Evolutionary conservation across 2,113 vertebrate species (phyloP).

Genomic region (Plestiodon gilberti): DNA sequence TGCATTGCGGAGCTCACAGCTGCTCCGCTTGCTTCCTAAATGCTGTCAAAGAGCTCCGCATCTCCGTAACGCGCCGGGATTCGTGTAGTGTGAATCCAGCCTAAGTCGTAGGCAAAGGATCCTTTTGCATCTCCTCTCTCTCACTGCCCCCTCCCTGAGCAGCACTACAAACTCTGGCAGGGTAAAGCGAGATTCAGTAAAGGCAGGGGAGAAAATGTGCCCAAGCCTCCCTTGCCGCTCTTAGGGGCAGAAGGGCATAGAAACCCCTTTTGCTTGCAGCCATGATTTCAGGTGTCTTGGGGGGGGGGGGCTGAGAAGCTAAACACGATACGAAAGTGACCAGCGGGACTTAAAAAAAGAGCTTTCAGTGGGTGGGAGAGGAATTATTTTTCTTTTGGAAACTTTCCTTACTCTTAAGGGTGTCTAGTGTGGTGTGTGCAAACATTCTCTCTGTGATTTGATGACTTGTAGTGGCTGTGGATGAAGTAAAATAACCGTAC

Average conservation of each 20-base stretch:
- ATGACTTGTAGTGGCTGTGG: not conserved
- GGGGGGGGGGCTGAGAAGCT: too few relatives aligned
- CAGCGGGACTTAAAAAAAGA: too few relatives aligned
- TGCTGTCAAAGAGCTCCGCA: not conserved
- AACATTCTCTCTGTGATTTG: not conserved
- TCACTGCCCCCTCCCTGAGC: not conserved
- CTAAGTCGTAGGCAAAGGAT: not conserved
- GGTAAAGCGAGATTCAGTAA: too few relatives aligned
- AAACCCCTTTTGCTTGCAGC: not conserved
- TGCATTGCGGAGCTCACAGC: too few relatives aligned
- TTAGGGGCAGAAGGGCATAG: not conserved
- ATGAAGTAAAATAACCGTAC: not conserved
- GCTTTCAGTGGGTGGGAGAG: not conserved
- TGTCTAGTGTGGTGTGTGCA: too few relatives aligned
- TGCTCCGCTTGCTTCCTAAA: too few relatives aligned
- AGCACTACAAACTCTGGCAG: not conserved
- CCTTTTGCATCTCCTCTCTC: not conserved
- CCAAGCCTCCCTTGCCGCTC: not conserved
- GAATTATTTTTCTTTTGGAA: not conserved
- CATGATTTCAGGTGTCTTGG: not conserved
- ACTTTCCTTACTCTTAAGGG: not conserved
- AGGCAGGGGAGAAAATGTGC: too few relatives aligned
- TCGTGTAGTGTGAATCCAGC: too few relatives aligned
- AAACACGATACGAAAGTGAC: too few relatives aligned
- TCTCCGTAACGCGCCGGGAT: too few relatives aligned